These are phyloP conservation scores for Drosophila parabipectinata DNA, from an alignment of 1,140 invertebrate genomes.

Conservation along the genomic window DNA sequence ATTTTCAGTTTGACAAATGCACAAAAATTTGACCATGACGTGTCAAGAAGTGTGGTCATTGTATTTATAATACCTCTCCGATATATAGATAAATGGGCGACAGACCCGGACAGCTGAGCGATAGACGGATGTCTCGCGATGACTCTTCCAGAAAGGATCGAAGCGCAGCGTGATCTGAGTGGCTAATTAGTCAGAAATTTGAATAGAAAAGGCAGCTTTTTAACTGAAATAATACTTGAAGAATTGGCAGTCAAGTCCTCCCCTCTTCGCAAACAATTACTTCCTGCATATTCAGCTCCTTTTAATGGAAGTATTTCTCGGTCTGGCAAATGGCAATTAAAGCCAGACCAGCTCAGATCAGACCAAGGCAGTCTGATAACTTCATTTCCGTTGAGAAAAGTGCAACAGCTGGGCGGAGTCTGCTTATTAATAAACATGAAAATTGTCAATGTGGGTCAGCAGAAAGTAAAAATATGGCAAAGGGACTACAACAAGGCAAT, in stretches of 20 bases:
- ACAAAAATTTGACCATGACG: conserved; percentile 81
- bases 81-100: conserved; percentile 75
- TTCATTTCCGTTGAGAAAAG: conserved; percentile 67
- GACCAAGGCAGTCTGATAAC: conserved; percentile 51
- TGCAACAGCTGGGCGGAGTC: conserved; percentile 59
- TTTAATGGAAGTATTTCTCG: conserved; percentile 39
- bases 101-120: conserved; percentile 49
- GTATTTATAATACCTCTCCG: conserved; percentile 75
- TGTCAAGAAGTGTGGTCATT: conserved; percentile 80
- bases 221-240: background rate
- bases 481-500: conserved; percentile 15
- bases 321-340: conserved; percentile 29
- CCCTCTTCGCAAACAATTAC: conserved; percentile 12
- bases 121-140: conserved; percentile 25
- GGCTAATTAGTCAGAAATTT: conserved; percentile 54
- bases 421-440: conserved; percentile 70
- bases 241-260: background rate
- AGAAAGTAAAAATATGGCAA: conserved; percentile 45
- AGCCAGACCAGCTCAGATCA: background rate
- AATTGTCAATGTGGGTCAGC: conserved; percentile 79
- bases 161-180: conserved; percentile 42
- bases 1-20: conserved; percentile 80
- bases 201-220: background rate
- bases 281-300: conserved; percentile 13
- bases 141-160: conserved; percentile 38